phyloP scores from a whole-genome alignment of 2,113 vertebrate genomes.

The Catharus minimus region DNA sequence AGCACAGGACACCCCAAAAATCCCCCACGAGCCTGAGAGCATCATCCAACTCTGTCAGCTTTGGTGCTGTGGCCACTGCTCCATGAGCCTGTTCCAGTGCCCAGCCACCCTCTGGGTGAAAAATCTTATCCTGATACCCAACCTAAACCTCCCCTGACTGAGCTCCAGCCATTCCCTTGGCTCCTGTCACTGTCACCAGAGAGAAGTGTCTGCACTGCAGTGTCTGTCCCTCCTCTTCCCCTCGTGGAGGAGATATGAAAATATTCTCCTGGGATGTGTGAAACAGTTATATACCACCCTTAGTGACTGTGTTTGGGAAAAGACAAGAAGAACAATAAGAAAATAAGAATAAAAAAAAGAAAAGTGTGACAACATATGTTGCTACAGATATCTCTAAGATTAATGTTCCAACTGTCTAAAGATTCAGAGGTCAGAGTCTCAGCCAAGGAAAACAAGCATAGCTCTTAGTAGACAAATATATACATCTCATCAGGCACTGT shows the following conservation, averaged over 20 bases:
- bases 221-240: background rate
- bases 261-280: background rate
- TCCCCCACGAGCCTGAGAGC: no score
- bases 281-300: background rate
- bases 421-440: background rate
- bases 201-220: background rate
- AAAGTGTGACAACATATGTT: background rate
- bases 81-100: no score
- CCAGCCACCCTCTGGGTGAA: no score
- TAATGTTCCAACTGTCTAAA: accelerated
- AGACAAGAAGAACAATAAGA: background rate
- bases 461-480: background rate
- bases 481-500: background rate
- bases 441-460: background rate
- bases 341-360: background rate
- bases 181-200: no score
- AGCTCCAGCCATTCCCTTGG: no score
- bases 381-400: background rate
- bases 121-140: no score
- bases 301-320: background rate
- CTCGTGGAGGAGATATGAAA: background rate
- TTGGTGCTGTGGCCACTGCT: no score
- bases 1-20: no score
- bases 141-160: no score
- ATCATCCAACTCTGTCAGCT: no score